phyloP scores from a whole-genome alignment of 1,140 invertebrate genomes.

The Drosophila repletoides region DNA sequence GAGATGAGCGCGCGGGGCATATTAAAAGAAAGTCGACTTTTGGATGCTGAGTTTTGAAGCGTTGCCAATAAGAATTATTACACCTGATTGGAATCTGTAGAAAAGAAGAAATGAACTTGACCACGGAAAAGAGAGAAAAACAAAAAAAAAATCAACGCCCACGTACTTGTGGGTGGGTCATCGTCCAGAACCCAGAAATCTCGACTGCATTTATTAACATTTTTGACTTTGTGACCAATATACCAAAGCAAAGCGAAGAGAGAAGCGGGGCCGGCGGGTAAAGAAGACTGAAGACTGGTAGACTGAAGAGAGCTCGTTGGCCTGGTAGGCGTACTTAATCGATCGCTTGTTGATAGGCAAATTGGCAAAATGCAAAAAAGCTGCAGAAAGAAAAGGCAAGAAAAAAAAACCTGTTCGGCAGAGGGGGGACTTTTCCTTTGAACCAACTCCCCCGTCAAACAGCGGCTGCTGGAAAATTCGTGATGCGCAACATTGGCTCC shows the following conservation, averaged over 20 bases:
- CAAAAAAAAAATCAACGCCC: slow-evolving; percentile 24
- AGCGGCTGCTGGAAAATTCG: slow-evolving; percentile 58
- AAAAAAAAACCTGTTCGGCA: slow-evolving; percentile 62
- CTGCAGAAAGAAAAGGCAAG: slow-evolving; percentile 4
- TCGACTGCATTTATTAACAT: slow-evolving; percentile 78
- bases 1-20: slow-evolving; percentile 54
- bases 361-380: slow-evolving; percentile 72
- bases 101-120: slow-evolving; percentile 71
- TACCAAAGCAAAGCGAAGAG: slow-evolving; percentile 24
- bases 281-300: background rate
- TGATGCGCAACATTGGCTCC: slow-evolving; percentile 60
- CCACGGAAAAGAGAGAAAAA: slow-evolving; percentile 29
- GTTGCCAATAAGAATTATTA: slow-evolving; percentile 83
- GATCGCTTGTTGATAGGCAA: slow-evolving; percentile 82
- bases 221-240: slow-evolving; percentile 82
- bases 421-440: slow-evolving; percentile 24
- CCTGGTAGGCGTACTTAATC: slow-evolving; percentile 80
- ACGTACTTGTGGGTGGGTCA: slow-evolving; percentile 70
- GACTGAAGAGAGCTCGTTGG: slow-evolving; percentile 10
- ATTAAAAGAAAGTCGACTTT: slow-evolving; percentile 72
- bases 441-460: slow-evolving; percentile 32
- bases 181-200: slow-evolving; percentile 13
- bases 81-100: slow-evolving; percentile 82
- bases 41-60: slow-evolving; percentile 53
- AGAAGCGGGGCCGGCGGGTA: background rate